Evolutionary conservation across 2,797 vertebrate species (phyloP).

Genomic region (Bucorvus abyssinicus): DNA sequence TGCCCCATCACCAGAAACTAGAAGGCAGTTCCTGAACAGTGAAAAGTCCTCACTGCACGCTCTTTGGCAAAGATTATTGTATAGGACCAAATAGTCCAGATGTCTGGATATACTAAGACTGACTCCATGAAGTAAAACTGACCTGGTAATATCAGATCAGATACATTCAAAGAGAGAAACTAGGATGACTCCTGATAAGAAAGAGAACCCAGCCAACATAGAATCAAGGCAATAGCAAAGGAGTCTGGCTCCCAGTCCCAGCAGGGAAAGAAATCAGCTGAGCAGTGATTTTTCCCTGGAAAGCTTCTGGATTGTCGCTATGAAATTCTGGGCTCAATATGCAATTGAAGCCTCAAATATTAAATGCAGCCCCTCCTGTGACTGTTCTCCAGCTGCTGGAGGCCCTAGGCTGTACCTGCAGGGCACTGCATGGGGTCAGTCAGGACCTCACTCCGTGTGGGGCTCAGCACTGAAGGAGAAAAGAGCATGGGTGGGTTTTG

Average conservation of each 20-base stretch:
- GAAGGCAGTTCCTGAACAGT: conserved; percentile 45
- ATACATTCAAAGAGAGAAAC: conserved; percentile 57
- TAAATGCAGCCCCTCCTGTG: not conserved
- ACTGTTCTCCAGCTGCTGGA: not conserved
- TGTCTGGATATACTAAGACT: not conserved
- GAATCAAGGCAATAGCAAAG: not conserved
- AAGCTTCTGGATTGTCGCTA: conserved; percentile 15
- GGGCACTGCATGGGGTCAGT: not conserved
- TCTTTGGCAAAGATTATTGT: conserved; percentile 59
- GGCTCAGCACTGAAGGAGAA: not conserved
- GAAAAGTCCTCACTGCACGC: conserved; percentile 23
- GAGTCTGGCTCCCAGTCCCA: not conserved
- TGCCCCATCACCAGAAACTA: conserved; percentile 7
- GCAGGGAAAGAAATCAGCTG: not conserved
- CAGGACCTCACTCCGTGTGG: not conserved
- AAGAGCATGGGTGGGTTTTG: not conserved
- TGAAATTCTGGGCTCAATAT: not conserved
- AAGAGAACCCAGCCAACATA: conserved; percentile 36
- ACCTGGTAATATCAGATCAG: not conserved
- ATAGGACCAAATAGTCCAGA: not conserved
- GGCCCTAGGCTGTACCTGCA: not conserved
- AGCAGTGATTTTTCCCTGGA: conserved; percentile 20
- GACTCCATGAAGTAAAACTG: conserved; percentile 25
- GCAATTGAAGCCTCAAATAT: not conserved
- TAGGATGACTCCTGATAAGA: conserved; percentile 9